These are phyloP conservation scores for Orthosia gothica DNA, from an alignment of 2,888 invertebrate genomes.

Conservation along the genomic window DNA sequence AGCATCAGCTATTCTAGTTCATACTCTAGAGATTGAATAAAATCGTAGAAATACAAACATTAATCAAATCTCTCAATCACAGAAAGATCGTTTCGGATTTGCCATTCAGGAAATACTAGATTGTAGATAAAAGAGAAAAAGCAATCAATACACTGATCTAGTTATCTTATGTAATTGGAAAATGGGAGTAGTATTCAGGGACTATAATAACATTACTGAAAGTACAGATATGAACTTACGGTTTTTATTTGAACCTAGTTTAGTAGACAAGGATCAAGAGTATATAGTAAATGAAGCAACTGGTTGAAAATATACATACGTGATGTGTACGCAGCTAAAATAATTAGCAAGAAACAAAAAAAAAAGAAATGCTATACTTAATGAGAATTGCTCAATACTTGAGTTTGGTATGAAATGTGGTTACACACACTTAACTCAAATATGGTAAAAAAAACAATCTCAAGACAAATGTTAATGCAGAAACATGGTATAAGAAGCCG, in stretches of 20 bases:
- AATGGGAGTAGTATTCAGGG: not conserved
- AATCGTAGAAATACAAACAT: not conserved
- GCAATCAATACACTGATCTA: constrained; percentile 24
- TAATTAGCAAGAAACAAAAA: too few relatives aligned
- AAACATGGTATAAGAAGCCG: not conserved
- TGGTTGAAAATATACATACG: not conserved
- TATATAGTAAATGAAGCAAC: not conserved
- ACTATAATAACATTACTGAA: not conserved
- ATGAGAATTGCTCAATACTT: not conserved
- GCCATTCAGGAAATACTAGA: not conserved
- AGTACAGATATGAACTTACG: not conserved
- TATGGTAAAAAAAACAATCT: not conserved
- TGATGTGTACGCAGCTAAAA: not conserved
- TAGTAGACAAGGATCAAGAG: not conserved
- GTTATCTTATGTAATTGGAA: constrained; percentile 17
- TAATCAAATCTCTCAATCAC: not conserved
- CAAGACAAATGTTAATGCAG: not conserved
- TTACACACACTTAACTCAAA: not conserved
- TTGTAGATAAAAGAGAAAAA: constrained; percentile 11
- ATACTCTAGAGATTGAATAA: not conserved
- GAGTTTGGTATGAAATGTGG: not conserved
- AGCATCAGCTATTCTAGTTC: not conserved
- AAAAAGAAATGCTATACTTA: not conserved
- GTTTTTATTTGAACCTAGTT: not conserved
- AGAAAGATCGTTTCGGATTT: not conserved